These are phyloP conservation scores for Mormyrus lacerda DNA, from an alignment of 2,113 vertebrate species.

Conservation along the genomic window DNA sequence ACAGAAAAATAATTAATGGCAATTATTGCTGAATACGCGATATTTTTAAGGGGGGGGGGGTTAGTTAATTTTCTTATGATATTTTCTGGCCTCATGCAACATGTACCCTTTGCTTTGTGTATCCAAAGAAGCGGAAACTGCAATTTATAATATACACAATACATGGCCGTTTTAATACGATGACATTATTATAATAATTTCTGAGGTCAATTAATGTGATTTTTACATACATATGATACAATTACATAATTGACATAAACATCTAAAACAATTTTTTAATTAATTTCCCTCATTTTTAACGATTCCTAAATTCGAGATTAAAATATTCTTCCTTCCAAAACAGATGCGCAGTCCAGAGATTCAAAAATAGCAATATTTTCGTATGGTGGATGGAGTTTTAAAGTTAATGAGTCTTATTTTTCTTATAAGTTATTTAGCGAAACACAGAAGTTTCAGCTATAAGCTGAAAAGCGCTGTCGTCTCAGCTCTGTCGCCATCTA, in stretches of 20 bases:
- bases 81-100: background rate
- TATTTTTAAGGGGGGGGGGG: background rate
- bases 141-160: background rate
- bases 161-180: background rate
- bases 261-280: background rate
- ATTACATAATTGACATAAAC: background rate
- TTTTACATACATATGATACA: background rate
- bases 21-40: background rate
- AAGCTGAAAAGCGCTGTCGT: background rate
- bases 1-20: background rate
- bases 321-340: background rate
- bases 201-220: background rate
- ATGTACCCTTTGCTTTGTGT: background rate
- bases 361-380: background rate
- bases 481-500: constrained; percentile 9
- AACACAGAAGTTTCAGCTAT: background rate
- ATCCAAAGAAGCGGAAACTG: background rate
- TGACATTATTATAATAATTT: background rate
- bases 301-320: background rate
- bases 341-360: background rate
- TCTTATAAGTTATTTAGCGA: background rate
- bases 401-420: background rate
- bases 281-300: background rate
- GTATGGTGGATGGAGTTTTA: background rate
- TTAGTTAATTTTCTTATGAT: background rate